These are phyloP conservation scores for Syrmaticus mikado DNA, from an alignment of 2,113 vertebrate species.

Conservation along the genomic window DNA sequence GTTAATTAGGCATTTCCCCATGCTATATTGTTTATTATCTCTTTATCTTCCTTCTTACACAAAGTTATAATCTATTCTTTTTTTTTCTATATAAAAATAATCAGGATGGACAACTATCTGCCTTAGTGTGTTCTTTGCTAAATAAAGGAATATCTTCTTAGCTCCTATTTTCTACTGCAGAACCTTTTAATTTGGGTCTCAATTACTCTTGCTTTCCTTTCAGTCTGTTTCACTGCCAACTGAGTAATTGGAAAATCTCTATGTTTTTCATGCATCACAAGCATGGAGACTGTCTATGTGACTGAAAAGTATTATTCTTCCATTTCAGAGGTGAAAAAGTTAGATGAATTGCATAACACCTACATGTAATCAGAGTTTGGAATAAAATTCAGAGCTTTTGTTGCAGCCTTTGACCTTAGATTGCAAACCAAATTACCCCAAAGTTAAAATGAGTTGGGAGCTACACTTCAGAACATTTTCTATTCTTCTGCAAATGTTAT, in stretches of 20 bases:
- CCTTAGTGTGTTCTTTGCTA: background rate
- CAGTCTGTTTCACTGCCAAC: background rate
- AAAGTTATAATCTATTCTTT: background rate
- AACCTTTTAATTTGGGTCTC: conserved; percentile 28
- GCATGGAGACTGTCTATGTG: background rate
- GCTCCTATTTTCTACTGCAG: background rate
- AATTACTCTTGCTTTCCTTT: background rate
- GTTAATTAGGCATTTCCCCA: background rate
- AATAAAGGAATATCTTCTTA: background rate
- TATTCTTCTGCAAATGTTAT: background rate
- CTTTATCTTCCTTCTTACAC: background rate
- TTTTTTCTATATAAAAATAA: background rate
- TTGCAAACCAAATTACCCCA: background rate
- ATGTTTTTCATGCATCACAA: conserved; percentile 1
- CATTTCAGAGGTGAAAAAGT: conserved; percentile 37
- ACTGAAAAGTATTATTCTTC: conserved; percentile 28
- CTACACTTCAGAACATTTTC: background rate
- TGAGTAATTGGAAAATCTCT: conserved; percentile 44
- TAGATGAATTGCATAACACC: background rate
- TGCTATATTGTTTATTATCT: background rate
- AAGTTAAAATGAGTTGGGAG: background rate
- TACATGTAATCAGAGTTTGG: background rate
- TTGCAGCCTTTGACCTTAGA: background rate
- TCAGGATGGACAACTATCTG: background rate
- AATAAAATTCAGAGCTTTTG: background rate